Evolutionary conservation across 2,888 invertebrate species (phyloP).

Genomic region (Anticlea derivata): DNA sequence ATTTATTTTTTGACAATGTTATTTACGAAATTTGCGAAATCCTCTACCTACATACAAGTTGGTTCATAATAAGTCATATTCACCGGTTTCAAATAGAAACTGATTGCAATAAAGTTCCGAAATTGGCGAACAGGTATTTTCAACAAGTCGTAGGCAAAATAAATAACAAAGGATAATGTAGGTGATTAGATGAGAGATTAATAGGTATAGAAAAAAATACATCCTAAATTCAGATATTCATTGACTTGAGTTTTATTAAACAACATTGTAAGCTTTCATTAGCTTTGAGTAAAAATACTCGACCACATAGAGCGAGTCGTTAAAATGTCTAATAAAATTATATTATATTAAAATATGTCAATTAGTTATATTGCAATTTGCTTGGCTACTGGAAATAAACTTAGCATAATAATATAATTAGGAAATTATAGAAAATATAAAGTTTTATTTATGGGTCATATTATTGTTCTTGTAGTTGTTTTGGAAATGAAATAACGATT

Average conservation of each 20-base stretch:
- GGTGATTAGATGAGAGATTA: no score
- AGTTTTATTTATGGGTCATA: conserved; percentile 21
- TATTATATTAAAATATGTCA: conserved; percentile 33
- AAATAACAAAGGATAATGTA: no score
- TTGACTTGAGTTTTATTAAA: conserved; percentile 32
- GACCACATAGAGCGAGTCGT: conserved; percentile 31
- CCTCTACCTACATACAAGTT: no score
- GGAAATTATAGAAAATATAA: conserved; percentile 23
- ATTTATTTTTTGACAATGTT: no score
- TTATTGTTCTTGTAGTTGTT: conserved; percentile 16
- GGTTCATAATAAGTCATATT: no score
- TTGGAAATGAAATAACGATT: conserved; percentile 23
- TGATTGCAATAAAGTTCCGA: no score
- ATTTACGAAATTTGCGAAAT: no score
- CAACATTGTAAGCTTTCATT: conserved; percentile 31
- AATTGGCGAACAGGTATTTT: no score
- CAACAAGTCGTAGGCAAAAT: no score
- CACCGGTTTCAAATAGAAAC: no score
- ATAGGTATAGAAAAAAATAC: no score
- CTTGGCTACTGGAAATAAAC: conserved; percentile 42
- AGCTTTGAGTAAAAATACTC: conserved; percentile 22
- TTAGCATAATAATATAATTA: conserved; percentile 27
- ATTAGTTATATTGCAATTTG: conserved; percentile 45
- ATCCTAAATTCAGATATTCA: background rate
- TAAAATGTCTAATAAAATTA: conserved; percentile 41